phyloP scores from a whole-genome alignment of 2,113 vertebrate species.

The Sinocyclocheilus anophthalmus region DNA sequence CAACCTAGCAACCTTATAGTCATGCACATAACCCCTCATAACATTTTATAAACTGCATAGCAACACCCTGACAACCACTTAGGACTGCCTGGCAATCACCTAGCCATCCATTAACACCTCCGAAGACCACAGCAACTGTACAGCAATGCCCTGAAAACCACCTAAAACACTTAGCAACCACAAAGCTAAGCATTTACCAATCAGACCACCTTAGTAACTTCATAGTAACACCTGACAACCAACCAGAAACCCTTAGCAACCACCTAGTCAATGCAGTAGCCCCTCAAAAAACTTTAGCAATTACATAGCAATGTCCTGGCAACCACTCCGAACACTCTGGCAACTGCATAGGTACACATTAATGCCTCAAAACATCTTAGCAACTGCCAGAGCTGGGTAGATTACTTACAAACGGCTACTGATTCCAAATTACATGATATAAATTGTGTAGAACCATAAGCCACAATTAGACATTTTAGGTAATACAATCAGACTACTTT shows the following conservation, averaged over 20 bases:
- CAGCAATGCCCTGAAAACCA: not conserved
- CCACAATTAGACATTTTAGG: too few relatives aligned
- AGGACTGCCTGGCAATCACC: not conserved
- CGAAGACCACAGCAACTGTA: not conserved
- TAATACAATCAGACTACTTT: too few relatives aligned
- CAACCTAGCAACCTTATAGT: not conserved
- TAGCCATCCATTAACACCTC: too few relatives aligned
- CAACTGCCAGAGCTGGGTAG: not conserved
- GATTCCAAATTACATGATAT: too few relatives aligned
- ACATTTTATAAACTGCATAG: too few relatives aligned
- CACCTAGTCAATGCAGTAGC: not conserved
- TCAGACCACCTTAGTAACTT: not conserved
- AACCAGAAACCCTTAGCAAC: not conserved
- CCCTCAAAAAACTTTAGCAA: not conserved
- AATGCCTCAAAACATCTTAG: not conserved
- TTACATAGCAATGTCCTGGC: not conserved
- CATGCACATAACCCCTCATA: too few relatives aligned
- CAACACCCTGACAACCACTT: not conserved
- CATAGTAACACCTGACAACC: not conserved
- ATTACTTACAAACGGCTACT: too few relatives aligned
- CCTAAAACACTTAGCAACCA: not conserved
- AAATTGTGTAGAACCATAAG: too few relatives aligned
- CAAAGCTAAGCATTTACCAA: not conserved
- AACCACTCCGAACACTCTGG: not conserved
- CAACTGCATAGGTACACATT: not conserved